Percentiles rank a stretch among this genome's conserved stretches.
Conservation (phyloP, 64 coral and sea anemone species). For the Pocillopora damicornis region DNA sequence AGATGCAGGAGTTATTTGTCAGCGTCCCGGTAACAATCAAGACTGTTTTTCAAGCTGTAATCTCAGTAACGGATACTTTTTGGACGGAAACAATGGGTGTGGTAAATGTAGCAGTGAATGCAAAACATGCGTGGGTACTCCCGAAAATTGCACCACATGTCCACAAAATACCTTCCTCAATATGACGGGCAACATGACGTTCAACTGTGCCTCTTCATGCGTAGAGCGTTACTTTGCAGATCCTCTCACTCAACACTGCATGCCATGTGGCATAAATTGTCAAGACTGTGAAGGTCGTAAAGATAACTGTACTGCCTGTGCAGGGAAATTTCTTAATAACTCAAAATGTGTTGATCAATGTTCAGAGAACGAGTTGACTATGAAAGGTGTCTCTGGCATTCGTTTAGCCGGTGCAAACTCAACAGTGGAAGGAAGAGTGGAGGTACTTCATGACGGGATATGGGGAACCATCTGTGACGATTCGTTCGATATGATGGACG, state of each 20-base stretch:
- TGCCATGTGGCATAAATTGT: slow-evolving; percentile 32
- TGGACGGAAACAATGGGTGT: slow-evolving; percentile 9
- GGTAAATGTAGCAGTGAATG: slow-evolving; percentile 54
- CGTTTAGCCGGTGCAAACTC: slow-evolving; percentile 66
- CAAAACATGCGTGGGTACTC: slow-evolving; percentile 5
- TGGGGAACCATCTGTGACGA: slow-evolving; percentile 87
- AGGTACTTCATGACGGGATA: slow-evolving; percentile 48
- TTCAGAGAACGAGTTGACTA: not conserved
- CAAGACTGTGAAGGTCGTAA: not conserved
- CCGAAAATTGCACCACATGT: slow-evolving; percentile 43
- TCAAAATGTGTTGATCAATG: not conserved
- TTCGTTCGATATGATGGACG: slow-evolving; percentile 37
- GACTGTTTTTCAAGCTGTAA: slow-evolving; percentile 45
- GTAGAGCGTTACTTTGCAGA: slow-evolving; percentile 48
- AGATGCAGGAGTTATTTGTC: slow-evolving; percentile 50
- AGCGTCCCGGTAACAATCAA: slow-evolving; percentile 1
- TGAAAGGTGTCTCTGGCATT: slow-evolving; percentile 29
- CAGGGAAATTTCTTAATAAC: not conserved
- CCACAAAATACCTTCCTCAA: slow-evolving; percentile 30
- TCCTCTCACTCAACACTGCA: not conserved
- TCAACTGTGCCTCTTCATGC: slow-evolving; percentile 50
- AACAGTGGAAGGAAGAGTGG: slow-evolving; percentile 50
- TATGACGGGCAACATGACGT: slow-evolving; percentile 22
- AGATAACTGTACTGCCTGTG: slow-evolving; percentile 23
- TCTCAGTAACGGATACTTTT: not conserved